Conservation (phyloP, 2,113 vertebrate species). For the Myiozetetes cayanensis region DNA sequence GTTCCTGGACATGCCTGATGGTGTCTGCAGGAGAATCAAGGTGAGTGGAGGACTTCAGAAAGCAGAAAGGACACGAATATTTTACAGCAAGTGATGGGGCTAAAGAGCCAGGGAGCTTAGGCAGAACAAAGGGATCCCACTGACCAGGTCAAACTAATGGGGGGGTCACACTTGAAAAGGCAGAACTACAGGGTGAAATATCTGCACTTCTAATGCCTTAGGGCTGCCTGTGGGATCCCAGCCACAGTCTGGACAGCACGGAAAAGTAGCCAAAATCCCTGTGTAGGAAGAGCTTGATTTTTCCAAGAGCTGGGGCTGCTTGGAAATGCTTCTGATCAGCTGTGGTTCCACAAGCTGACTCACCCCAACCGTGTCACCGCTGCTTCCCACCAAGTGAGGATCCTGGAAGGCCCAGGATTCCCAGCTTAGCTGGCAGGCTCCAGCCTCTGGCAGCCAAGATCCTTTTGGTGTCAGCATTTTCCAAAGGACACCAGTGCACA, state of each 20-base stretch:
- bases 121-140: background rate
- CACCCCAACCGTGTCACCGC: background rate
- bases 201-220: background rate
- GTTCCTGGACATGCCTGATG: background rate
- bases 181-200: background rate
- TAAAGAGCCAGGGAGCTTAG: background rate
- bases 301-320: background rate
- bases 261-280: background rate
- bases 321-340: background rate
- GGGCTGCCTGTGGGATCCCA: background rate
- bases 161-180: background rate
- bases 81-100: background rate
- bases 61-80: background rate
- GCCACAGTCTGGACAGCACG: background rate
- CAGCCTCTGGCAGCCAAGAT: background rate
- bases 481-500: background rate
- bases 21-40: background rate
- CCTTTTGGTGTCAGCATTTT: background rate
- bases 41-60: background rate
- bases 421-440: background rate
- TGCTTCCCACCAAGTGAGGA: background rate
- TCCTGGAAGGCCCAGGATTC: background rate
- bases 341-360: background rate
- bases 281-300: background rate
- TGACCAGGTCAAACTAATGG: background rate